phyloP scores from a whole-genome alignment of 2,797 vertebrate species.

The Carapus acus region DNA sequence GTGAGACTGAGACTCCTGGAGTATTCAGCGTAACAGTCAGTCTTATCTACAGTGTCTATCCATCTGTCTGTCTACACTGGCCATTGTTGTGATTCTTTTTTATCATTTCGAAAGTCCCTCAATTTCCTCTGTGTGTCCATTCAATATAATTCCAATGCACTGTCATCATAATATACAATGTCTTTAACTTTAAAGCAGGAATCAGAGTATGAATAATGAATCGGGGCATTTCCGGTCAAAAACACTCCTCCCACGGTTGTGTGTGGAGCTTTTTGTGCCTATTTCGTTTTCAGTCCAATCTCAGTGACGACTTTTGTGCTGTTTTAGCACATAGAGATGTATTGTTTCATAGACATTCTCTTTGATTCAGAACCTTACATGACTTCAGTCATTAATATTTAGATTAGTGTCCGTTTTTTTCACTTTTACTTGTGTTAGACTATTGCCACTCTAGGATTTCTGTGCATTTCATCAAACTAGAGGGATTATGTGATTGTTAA shows the following conservation, averaged over 20 bases:
- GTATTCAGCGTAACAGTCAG: constrained; percentile 25
- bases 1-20: constrained; percentile 3
- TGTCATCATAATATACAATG: constrained; percentile 39
- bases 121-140: not conserved
- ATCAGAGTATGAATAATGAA: constrained; percentile 40
- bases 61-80: too few species aligned
- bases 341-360: too few species aligned
- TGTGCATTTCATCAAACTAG: too few species aligned
- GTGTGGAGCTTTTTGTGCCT: constrained; percentile 9
- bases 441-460: too few species aligned
- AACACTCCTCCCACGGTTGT: not conserved
- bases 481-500: too few species aligned
- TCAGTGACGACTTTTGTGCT: too few species aligned
- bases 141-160: constrained; percentile 18
- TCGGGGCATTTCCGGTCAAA: constrained; percentile 10
- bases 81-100: too few species aligned
- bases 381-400: not conserved
- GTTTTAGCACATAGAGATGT: too few species aligned
- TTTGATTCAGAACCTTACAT: not conserved
- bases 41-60: constrained; percentile 1
- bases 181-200: constrained; percentile 43
- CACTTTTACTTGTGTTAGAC: not conserved
- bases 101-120: too few species aligned
- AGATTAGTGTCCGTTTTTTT: not conserved
- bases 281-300: constrained; percentile 6